These are phyloP conservation scores for Eulemur rufifrons DNA, from an alignment of 2,113 vertebrate species.

Conservation along the genomic window DNA sequence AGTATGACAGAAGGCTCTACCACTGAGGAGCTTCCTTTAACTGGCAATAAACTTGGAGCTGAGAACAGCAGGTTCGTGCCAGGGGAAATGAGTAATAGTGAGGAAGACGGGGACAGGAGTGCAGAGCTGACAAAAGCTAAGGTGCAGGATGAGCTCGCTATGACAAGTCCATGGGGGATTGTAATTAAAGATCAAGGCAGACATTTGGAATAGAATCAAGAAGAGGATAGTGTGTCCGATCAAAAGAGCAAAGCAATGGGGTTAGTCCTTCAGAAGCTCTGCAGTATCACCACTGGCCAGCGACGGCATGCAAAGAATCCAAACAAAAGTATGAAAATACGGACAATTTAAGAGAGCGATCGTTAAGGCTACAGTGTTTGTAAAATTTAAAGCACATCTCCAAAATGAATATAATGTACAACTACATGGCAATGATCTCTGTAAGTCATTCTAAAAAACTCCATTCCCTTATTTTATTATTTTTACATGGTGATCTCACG, in stretches of 20 bases:
- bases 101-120: not conserved
- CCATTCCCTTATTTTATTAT: not conserved
- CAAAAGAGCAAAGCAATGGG: not conserved
- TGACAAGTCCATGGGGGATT: not conserved
- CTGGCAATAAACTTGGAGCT: slow-evolving; percentile 26
- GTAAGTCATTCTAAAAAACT: slow-evolving; percentile 5
- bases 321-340: not conserved
- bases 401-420: not conserved
- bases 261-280: not conserved
- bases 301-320: not conserved
- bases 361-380: not conserved
- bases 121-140: slow-evolving; percentile 17
- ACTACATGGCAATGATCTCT: not conserved
- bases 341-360: not conserved
- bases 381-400: not conserved
- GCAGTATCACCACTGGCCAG: not conserved
- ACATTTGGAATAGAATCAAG: slow-evolving; percentile 45
- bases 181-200: slow-evolving; percentile 65
- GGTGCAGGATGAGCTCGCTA: not conserved
- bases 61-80: slow-evolving; percentile 24
- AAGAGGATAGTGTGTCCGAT: not conserved
- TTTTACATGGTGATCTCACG: slow-evolving; percentile 19
- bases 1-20: not conserved
- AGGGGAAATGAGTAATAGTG: slow-evolving; percentile 51
- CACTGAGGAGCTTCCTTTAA: slow-evolving; percentile 47